Conservation (phyloP, 92 coral and sea anemone species). For the Virgularia gustaviana region DNA sequence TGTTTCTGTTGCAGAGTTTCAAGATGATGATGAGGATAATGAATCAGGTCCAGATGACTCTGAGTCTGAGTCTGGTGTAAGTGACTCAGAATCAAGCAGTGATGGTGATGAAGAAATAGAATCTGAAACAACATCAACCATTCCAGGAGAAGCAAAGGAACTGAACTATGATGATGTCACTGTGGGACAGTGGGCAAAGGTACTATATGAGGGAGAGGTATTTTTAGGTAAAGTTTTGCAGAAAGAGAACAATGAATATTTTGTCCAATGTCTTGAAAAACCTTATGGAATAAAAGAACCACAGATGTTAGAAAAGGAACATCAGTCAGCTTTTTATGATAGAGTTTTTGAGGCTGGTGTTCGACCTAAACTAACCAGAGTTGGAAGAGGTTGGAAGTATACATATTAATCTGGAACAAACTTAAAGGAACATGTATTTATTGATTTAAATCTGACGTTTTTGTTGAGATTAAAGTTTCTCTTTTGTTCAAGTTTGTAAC, state of each 20-base stretch:
- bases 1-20: not conserved
- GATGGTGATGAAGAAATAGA: not conserved
- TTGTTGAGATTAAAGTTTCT: constrained; percentile 3
- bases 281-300: constrained; percentile 29
- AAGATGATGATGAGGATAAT: not conserved
- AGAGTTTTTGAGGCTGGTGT: constrained; percentile 13
- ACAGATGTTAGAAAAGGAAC: constrained; percentile 17
- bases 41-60: too few relatives aligned
- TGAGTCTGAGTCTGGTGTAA: too few relatives aligned
- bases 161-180: not conserved
- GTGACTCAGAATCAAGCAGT: too few relatives aligned
- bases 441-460: not conserved
- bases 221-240: constrained; percentile 17
- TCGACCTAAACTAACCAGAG: not conserved
- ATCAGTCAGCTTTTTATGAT: not conserved
- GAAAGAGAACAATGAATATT: not conserved
- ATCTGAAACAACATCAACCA: not conserved
- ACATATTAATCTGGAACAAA: not conserved
- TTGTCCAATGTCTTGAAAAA: constrained; percentile 17
- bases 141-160: not conserved
- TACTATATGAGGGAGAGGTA: constrained; percentile 13
- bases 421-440: not conserved
- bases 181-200: constrained; percentile 5
- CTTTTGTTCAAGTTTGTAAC: not conserved
- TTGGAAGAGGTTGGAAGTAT: not conserved